phyloP scores from a whole-genome alignment of 2,113 vertebrate species.

The Callipepla squamata region DNA sequence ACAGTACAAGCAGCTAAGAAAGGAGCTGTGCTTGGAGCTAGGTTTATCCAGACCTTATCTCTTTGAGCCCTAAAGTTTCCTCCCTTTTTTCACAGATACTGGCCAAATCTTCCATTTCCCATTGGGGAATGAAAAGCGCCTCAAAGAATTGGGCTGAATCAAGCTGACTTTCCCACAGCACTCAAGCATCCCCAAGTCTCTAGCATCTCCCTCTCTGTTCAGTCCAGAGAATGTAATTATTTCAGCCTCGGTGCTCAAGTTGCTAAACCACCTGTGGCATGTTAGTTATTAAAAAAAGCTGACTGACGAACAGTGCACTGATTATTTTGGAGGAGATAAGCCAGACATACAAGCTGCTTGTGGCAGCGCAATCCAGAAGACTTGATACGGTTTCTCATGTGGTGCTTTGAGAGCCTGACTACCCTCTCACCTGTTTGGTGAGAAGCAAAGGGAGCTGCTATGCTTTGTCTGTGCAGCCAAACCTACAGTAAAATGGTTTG shows the following conservation, averaged over 20 bases:
- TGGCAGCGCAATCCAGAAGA: not conserved
- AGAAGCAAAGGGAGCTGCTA: not conserved
- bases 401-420: not conserved
- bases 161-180: not conserved
- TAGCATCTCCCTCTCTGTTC: not conserved
- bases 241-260: not conserved
- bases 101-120: not conserved
- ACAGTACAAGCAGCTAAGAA: not conserved
- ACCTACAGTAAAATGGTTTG: not conserved
- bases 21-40: not conserved
- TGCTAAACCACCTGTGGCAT: not conserved
- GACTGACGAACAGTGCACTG: not conserved
- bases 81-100: not conserved
- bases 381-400: not conserved
- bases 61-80: not conserved
- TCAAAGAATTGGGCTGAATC: not conserved
- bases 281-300: conserved; percentile 14
- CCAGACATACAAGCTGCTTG: conserved; percentile 14
- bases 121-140: not conserved
- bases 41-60: not conserved
- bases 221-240: not conserved
- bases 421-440: not conserved
- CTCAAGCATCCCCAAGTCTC: not conserved
- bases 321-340: conserved; percentile 34
- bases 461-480: not conserved